Conservation (phyloP, 2,113 vertebrate genomes). For the Toxotes chatareus region DNA sequence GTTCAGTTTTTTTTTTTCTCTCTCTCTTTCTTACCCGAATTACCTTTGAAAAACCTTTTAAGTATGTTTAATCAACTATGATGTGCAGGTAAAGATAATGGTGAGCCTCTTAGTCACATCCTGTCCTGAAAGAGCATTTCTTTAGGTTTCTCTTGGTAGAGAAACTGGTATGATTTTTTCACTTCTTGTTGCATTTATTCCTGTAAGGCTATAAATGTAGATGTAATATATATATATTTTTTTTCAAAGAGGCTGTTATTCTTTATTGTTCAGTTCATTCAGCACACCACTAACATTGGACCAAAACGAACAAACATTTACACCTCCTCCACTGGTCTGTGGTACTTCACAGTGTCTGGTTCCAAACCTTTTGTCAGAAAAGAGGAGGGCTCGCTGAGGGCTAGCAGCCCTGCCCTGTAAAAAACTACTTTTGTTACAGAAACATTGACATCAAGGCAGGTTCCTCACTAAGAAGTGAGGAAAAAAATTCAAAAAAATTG, state of each 20-base stretch:
- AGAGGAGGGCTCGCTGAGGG: too few species aligned
- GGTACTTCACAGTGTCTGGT: too few species aligned
- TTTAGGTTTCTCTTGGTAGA: conserved; percentile 5
- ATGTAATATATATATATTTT: neutral
- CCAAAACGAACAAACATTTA: too few species aligned
- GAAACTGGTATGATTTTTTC: neutral
- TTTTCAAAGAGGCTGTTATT: neutral
- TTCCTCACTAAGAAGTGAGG: too few species aligned
- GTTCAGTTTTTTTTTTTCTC: neutral
- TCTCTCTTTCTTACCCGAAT: neutral
- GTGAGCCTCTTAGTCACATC: neutral
- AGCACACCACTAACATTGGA: too few species aligned
- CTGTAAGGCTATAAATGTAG: neutral
- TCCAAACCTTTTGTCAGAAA: too few species aligned
- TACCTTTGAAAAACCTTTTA: neutral
- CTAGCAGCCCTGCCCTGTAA: too few species aligned
- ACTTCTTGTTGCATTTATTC: neutral
- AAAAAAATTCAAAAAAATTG: too few species aligned
- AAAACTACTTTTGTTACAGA: too few species aligned
- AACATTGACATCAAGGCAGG: too few species aligned
- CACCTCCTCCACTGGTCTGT: too few species aligned
- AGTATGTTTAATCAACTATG: conserved; percentile 5
- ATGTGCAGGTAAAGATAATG: conserved; percentile 15
- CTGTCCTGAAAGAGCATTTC: conserved; percentile 16
- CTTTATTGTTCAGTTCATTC: neutral